These are phyloP conservation scores for Drosophila hawaiiensis DNA, from an alignment of 2,888 invertebrate genomes.

Conservation along the genomic window DNA sequence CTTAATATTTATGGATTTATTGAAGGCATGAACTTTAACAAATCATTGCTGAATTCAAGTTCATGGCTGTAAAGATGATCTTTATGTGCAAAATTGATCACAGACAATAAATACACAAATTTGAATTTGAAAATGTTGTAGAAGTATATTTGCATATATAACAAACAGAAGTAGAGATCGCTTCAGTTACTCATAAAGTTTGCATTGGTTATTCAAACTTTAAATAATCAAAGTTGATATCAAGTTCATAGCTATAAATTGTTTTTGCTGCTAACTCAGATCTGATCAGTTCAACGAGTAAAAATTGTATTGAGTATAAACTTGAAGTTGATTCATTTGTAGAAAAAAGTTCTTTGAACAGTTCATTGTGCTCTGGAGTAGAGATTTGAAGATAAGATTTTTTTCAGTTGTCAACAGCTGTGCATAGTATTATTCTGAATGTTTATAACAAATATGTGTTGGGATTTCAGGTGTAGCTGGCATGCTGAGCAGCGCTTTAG, in stretches of 20 bases:
- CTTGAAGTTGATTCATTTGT: neutral
- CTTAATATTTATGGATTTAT: neutral
- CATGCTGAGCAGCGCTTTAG: conserved; percentile 66
- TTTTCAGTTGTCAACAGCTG: neutral
- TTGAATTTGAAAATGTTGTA: neutral
- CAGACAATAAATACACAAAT: neutral
- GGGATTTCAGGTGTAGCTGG: conserved; percentile 38
- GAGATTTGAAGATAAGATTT: neutral
- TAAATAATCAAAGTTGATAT: neutral
- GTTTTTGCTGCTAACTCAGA: neutral
- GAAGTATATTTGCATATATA: neutral
- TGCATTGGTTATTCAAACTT: neutral
- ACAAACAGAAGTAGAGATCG: neutral
- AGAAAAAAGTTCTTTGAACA: neutral
- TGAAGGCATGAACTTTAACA: neutral
- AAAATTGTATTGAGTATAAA: neutral
- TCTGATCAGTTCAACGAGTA: neutral
- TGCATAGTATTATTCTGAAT: neutral
- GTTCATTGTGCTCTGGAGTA: neutral
- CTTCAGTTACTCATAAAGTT: neutral
- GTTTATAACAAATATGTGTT: neutral
- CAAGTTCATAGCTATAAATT: neutral
- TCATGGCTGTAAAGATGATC: neutral
- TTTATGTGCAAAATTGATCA: neutral
- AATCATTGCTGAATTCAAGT: neutral